Evolutionary conservation across 2,888 invertebrate genomes (phyloP), one percentile per base, ranked within the genome.

Genomic region (Dynastes hyllus): DNA sequence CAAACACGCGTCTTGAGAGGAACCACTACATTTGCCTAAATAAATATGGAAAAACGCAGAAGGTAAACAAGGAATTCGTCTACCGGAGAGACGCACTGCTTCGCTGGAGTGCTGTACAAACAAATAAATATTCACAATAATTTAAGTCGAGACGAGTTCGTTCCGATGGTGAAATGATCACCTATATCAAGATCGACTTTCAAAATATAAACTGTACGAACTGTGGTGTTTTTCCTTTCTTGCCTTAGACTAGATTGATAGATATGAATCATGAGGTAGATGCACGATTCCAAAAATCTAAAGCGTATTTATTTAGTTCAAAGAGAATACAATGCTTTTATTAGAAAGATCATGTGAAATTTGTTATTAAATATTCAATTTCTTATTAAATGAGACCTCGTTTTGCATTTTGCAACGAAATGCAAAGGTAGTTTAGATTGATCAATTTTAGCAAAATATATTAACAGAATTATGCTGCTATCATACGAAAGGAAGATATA

Each of bases 1-100:
- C 55, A 73, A 73, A 73, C 61, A 73, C 45, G 73, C 22, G 40
- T 73, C 40, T 40, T 58, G 13, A 73, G 73, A 73, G 73, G 40
- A 58, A 67, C 58, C 73, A 73, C 73, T 73, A 73, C 73, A 73
- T 73, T 73, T 73, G 73, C 73, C 73, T 73, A 73, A 73, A 73
- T 73, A 73, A 73, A 73, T 73, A 73, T 58, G 58, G 58, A 73
- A 73, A 73, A 73, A 73, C 73, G 73, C 40, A 58, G 55, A 58
- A 58, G 58, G 58, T 58, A 73, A 73, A 73, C 58, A 73, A 58
- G 16, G 40, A 73, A 73, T 58, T 73, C 58, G 73, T 73, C 73
- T 73, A 73, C 73, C 37, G 73, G 58, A 73, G 40, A 37, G 58
- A 73, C 40, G 37, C 73, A 40, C 13, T 58, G 8, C 32, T 40